A percentile compares a stretch with the other conserved stretches of the same genome.
These are phyloP conservation scores for Bimastos eiseni DNA, from an alignment of 2,888 invertebrate species.

Conservation along the genomic window DNA sequence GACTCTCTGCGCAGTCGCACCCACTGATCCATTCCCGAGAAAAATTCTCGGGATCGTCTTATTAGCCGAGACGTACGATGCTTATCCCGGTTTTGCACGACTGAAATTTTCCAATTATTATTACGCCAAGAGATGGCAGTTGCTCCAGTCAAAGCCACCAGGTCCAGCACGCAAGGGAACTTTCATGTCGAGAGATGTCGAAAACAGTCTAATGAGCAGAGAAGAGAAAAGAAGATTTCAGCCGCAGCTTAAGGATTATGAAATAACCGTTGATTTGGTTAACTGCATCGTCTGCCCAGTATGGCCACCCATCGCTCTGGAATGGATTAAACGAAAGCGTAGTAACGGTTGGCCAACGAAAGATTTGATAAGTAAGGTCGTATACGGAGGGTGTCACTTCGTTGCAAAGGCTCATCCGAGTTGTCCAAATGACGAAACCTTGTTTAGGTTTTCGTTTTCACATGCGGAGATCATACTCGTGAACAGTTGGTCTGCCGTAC, in stretches of 20 bases:
- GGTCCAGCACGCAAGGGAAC: not conserved
- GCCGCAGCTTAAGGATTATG: not conserved
- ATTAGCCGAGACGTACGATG: not conserved
- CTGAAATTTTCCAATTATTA: not conserved
- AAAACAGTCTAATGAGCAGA: not conserved
- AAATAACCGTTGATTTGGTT: not conserved
- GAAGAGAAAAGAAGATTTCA: not conserved
- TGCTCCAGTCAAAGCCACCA: not conserved
- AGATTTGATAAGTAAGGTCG: not conserved
- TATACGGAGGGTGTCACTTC: not conserved
- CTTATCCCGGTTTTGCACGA: not conserved
- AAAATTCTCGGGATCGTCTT: not conserved
- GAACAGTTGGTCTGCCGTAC: not conserved
- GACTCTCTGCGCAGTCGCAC: not conserved
- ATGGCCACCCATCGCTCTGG: not conserved
- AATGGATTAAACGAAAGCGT: not conserved
- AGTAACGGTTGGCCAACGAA: not conserved
- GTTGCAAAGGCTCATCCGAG: conserved; percentile 1
- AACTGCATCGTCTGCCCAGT: not conserved
- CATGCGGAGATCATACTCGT: not conserved
- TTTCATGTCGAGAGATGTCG: not conserved
- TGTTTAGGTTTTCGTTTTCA: not conserved
- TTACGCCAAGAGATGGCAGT: not conserved
- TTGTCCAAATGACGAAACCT: not conserved
- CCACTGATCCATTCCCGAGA: not conserved